phyloP scores from a whole-genome alignment of 2,113 vertebrate species.

The Strigops habroptila region DNA sequence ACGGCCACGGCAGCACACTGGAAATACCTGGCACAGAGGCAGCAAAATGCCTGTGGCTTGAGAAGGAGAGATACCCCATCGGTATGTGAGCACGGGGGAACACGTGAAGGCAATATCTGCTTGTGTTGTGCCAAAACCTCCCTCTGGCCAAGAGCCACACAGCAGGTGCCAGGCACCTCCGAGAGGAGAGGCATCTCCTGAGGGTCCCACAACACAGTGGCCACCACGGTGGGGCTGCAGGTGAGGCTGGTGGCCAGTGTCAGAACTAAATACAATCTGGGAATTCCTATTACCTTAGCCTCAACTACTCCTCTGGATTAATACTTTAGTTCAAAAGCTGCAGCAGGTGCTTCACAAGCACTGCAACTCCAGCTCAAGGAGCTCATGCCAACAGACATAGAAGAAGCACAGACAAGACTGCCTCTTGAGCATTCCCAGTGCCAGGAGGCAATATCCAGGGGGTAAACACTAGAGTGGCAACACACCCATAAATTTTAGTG shows the following conservation, averaged over 20 bases:
- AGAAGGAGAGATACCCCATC: neutral
- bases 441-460: neutral
- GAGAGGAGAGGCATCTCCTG: neutral
- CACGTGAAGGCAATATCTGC: accelerated
- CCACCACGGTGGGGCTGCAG: accelerated
- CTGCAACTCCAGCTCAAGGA: neutral
- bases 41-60: neutral
- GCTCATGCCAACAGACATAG: neutral
- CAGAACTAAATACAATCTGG: neutral
- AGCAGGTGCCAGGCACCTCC: neutral
- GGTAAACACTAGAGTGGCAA: neutral
- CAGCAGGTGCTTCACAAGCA: neutral
- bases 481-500: neutral
- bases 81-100: accelerated
- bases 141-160: neutral
- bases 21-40: neutral
- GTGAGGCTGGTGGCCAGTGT: neutral
- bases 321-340: neutral
- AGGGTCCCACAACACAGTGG: accelerated
- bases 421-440: neutral
- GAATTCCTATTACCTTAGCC: neutral
- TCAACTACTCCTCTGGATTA: neutral
- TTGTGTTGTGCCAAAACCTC: neutral
- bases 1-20: neutral
- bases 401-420: neutral